These are phyloP conservation scores for Cataglyphis hispanica DNA, from an alignment of 1,140 invertebrate genomes.

Conservation along the genomic window DNA sequence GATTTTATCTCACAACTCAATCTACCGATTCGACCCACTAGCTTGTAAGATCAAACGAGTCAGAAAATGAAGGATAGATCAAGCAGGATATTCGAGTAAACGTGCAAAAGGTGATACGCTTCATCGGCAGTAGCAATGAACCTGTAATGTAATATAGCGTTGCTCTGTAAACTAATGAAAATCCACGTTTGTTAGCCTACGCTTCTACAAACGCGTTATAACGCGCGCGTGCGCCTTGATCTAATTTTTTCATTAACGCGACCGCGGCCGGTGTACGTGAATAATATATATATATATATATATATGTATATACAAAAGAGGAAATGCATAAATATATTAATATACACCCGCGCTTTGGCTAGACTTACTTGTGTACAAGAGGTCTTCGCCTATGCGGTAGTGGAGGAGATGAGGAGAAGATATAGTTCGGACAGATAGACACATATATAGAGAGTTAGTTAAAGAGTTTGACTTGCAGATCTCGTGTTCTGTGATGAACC, in stretches of 20 bases:
- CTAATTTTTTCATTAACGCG: conserved; percentile 49
- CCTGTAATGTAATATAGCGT: conserved; percentile 68
- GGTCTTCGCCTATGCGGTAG: conserved; percentile 85
- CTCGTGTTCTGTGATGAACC: conserved; percentile 49
- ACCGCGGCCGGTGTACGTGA: conserved; percentile 50
- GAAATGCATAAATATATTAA: conserved; percentile 63
- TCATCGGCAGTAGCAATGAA: conserved; percentile 29
- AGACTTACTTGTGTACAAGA: conserved; percentile 86
- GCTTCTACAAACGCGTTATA: conserved; percentile 28
- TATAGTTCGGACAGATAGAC: conserved; percentile 84
- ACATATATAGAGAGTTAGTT: conserved; percentile 85
- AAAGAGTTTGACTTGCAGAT: conserved; percentile 65
- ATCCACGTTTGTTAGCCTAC: conserved; percentile 49
- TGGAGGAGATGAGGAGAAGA: conserved; percentile 82
- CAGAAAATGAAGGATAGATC: conserved; percentile 29
- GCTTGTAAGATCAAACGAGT: conserved; percentile 8
- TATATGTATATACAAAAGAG: conserved; percentile 49
- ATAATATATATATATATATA: conserved; percentile 45
- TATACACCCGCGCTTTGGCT: conserved; percentile 67
- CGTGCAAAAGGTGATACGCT: conserved; percentile 51
- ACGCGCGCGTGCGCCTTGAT: conserved; percentile 24
- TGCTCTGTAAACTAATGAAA: conserved; percentile 70
- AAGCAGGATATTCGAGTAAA: conserved; percentile 50
- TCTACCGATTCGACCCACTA: not conserved
- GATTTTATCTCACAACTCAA: not conserved